Evolutionary conservation across 2,113 vertebrate species (phyloP).

Genomic region (Erinaceus europaeus): DNA sequence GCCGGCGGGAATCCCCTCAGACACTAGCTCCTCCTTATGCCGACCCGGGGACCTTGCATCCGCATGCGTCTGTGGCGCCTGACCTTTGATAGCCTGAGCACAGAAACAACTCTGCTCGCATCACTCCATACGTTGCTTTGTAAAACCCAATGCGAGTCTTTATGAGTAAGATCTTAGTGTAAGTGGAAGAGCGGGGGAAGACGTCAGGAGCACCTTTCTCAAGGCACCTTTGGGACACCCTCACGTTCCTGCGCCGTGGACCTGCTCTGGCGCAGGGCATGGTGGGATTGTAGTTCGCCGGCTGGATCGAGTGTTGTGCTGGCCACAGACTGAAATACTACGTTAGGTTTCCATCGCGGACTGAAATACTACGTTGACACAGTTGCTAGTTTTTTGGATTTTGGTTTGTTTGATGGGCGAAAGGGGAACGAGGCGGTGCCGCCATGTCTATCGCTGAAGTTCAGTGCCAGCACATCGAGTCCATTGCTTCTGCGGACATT

Average conservation of each 20-base stretch:
- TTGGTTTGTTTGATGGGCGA: too few relatives aligned
- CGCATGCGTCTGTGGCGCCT: not conserved
- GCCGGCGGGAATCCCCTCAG: accelerated
- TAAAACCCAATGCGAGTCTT: not conserved
- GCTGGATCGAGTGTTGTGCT: accelerated
- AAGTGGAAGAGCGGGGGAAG: not conserved
- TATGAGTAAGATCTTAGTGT: not conserved
- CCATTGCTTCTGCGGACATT: too few relatives aligned
- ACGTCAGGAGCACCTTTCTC: not conserved
- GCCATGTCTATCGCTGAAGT: too few relatives aligned
- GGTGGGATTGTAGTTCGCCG: constrained; percentile 66
- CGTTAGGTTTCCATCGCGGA: too few relatives aligned
- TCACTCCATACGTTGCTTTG: not conserved
- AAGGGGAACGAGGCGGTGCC: too few relatives aligned
- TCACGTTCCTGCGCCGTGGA: not conserved
- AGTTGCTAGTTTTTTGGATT: too few relatives aligned
- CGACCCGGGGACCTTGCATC: not conserved
- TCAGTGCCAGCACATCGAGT: too few relatives aligned
- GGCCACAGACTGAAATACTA: too few relatives aligned
- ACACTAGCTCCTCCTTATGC: not conserved
- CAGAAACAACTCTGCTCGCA: not conserved
- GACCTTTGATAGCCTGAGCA: not conserved
- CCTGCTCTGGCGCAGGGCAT: not conserved
- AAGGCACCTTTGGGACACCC: not conserved
- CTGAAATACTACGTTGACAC: too few relatives aligned